Conservation (phyloP, 2,113 vertebrate genomes). For the Lamprologus tigripictilis region DNA sequence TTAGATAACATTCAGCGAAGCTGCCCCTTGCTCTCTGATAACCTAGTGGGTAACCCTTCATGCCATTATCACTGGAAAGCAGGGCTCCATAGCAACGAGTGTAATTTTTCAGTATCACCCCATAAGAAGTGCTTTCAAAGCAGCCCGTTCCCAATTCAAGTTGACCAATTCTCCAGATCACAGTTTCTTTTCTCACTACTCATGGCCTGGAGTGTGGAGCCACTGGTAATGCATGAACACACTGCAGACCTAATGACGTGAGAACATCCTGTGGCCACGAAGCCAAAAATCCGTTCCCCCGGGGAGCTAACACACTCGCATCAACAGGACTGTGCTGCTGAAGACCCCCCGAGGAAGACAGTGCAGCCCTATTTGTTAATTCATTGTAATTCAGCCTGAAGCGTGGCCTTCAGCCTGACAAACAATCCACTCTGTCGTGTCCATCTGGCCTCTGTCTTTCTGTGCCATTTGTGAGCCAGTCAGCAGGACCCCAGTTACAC, state of each 20-base stretch:
- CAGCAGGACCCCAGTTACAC: not conserved
- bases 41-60: constrained; percentile 1
- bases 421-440: not conserved
- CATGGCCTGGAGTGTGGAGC: not conserved
- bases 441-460: not conserved
- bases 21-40: not conserved
- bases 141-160: not conserved
- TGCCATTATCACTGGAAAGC: constrained; percentile 20
- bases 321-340: not conserved
- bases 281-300: not conserved
- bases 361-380: not conserved
- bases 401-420: not conserved
- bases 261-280: not conserved
- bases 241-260: not conserved
- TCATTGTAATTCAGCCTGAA: not conserved
- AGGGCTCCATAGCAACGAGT: constrained; percentile 38
- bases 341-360: not conserved
- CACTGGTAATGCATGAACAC: not conserved
- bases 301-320: not conserved
- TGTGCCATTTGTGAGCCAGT: not conserved
- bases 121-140: not conserved
- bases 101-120: constrained; percentile 6
- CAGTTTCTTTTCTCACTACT: not conserved
- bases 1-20: not conserved
- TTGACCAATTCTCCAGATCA: not conserved